phyloP scores from a whole-genome alignment of 1,140 invertebrate genomes.

The Drosophila truncata region DNA sequence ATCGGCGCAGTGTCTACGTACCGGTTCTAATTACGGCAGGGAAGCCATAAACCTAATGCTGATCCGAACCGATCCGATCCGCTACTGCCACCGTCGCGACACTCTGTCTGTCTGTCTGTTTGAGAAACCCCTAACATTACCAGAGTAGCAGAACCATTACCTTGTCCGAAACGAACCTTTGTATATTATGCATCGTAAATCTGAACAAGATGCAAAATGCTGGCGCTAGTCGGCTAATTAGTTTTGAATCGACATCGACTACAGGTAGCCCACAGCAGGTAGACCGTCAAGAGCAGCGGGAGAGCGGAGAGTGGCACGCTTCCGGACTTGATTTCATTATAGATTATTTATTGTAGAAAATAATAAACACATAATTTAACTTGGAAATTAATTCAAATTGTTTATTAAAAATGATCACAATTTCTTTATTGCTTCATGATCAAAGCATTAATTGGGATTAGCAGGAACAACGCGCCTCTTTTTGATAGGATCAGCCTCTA shows the following conservation, averaged over 20 bases:
- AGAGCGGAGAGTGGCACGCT: slow-evolving; percentile 29
- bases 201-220: slow-evolving; percentile 43
- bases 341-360: no score
- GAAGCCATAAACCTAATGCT: slow-evolving; percentile 68
- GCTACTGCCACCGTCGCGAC: slow-evolving; percentile 62
- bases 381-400: no score
- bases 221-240: slow-evolving; percentile 64
- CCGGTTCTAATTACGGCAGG: slow-evolving; percentile 52
- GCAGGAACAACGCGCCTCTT: no score
- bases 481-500: no score
- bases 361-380: no score
- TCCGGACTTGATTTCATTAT: no score
- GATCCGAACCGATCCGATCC: slow-evolving; percentile 13
- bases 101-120: slow-evolving; percentile 51
- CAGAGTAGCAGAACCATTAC: neutral
- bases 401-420: neutral
- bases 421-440: no score
- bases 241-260: slow-evolving; percentile 59
- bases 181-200: slow-evolving; percentile 42
- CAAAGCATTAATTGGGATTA: no score
- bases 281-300: slow-evolving; percentile 13
- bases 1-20: slow-evolving; percentile 41
- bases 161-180: neutral
- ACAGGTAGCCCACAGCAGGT: slow-evolving; percentile 57
- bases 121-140: slow-evolving; percentile 6